Evolutionary conservation across 2,113 vertebrate species (phyloP).

Genomic region (Oostethus manadensis): DNA sequence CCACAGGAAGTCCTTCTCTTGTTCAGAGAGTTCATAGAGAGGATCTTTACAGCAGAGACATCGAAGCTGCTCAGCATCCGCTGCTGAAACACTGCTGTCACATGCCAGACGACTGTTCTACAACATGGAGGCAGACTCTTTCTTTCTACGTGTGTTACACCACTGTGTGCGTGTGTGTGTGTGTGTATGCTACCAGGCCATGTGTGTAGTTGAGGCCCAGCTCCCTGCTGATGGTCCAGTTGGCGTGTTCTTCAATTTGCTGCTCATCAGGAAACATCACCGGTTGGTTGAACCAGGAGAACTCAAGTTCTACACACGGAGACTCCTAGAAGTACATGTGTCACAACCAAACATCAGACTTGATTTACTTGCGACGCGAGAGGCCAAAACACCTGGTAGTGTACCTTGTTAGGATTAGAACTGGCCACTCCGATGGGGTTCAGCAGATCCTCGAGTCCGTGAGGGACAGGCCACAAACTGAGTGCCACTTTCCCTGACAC

Average conservation of each 20-base stretch:
- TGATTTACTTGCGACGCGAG: background rate
- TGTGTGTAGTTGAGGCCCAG: constrained; percentile 72
- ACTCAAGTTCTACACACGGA: constrained; percentile 74
- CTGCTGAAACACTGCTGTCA: constrained; percentile 68
- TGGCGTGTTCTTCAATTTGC: constrained; percentile 73
- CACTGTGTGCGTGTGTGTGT: background rate
- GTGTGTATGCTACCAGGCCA: constrained; percentile 42
- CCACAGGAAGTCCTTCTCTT: constrained; percentile 81
- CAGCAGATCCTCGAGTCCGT: constrained; percentile 68
- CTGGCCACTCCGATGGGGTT: constrained; percentile 55
- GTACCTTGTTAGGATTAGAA: constrained; percentile 54
- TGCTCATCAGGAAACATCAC: constrained; percentile 72
- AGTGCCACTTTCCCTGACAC: constrained; percentile 94
- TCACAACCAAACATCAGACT: background rate
- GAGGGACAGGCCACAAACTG: constrained; percentile 81
- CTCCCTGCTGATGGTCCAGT: constrained; percentile 73
- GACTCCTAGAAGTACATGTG: constrained; percentile 57
- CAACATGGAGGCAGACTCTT: background rate
- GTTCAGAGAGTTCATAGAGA: constrained; percentile 75
- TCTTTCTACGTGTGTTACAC: background rate
- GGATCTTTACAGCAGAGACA: constrained; percentile 69
- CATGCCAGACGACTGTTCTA: constrained; percentile 73
- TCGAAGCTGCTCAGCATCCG: constrained; percentile 70
- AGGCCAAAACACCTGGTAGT: background rate
- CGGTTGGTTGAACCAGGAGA: constrained; percentile 70